Base-by-base conservation (phyloP, 2,113 vertebrate genomes). In the Brachyhypopomus occidentalis region DNA sequence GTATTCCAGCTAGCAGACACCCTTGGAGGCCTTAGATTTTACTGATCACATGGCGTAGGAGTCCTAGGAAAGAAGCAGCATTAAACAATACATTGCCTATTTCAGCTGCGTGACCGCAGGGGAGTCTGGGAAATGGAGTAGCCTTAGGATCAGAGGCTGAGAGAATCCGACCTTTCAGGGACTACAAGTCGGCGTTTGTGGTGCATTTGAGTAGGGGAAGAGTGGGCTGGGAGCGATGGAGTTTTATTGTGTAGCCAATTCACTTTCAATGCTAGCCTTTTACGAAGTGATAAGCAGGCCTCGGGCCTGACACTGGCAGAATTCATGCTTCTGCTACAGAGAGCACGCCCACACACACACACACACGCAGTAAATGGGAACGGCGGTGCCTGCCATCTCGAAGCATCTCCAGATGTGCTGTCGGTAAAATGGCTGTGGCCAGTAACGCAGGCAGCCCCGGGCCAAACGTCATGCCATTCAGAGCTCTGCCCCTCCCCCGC, bases 351-450 rank as follows among this genome's bases (percentile, higher is more conserved):
- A 60, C 64, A 64, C 59, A 64, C 59, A 64, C 75, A 77, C 45
- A 36, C 41, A 52, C 72, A 23, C 41, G 25, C 38, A 58, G 48
- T 56, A 69, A 77, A 36, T 69, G 48, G 45, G 72, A 76, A 52
- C 69, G 20, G 36, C 20, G 19, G 58, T 76, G 64, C 66, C 67
- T 82, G 80, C 74, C 80, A 82, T 71, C 64, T 76, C 72, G 77
- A 77, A 80, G 25, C 60, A 5, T 41, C 71, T 80, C 71, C 79
- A 80, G 79, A 80, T 80, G 79, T 74, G 79, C 41, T 3, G 25
- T 3, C 4, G 52, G 70, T 64, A 72, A 80, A 72, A 80, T 80
- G 78, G 70, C 58, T 73, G 58, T 80, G 79, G 71, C 52, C 80
- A 82, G 55, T 60, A 36, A 36, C 64, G 30, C 45, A 52, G 45